Percentiles rank a stretch among this genome's conserved stretches.
These are phyloP conservation scores for Xenops minutus DNA, from an alignment of 2,797 vertebrate species.

Conservation along the genomic window DNA sequence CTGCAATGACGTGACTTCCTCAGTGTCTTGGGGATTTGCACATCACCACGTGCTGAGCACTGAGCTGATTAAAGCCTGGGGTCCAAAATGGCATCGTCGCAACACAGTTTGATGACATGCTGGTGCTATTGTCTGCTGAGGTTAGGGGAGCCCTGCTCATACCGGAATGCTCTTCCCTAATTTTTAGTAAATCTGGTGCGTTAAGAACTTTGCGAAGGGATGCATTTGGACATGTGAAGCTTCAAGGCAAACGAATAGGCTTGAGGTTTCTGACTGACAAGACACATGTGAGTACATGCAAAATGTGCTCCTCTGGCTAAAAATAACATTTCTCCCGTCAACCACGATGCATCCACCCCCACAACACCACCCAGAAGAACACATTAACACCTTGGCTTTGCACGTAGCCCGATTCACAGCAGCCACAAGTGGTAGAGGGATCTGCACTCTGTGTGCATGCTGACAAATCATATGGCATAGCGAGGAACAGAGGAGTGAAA, in stretches of 20 bases:
- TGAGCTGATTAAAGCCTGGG: neutral
- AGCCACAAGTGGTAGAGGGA: conserved; percentile 70
- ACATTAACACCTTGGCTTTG: conserved; percentile 69
- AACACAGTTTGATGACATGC: neutral
- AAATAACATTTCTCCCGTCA: conserved; percentile 69
- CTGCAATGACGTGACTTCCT: accelerated
- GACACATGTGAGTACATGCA: conserved; percentile 71
- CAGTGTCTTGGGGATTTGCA: neutral
- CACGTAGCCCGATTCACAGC: conserved; percentile 67
- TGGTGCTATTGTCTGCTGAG: neutral
- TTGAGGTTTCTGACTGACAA: conserved; percentile 69
- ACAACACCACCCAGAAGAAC: conserved; percentile 70
- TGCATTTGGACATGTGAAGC: conserved; percentile 54
- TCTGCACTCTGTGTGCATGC: conserved; percentile 61
- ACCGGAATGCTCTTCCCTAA: neutral
- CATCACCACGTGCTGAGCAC: neutral
- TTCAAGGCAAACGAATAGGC: conserved; percentile 52
- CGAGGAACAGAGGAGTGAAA: conserved; percentile 67
- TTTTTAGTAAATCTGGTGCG: neutral
- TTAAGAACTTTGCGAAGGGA: conserved; percentile 19
- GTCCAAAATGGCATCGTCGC: neutral
- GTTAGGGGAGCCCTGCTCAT: neutral
- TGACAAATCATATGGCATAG: conserved; percentile 67
- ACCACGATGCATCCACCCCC: conserved; percentile 62
- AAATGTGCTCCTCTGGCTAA: conserved; percentile 66